phyloP scores from a whole-genome alignment of 2,888 invertebrate genomes.

The Nephrotoma guestfalica region DNA sequence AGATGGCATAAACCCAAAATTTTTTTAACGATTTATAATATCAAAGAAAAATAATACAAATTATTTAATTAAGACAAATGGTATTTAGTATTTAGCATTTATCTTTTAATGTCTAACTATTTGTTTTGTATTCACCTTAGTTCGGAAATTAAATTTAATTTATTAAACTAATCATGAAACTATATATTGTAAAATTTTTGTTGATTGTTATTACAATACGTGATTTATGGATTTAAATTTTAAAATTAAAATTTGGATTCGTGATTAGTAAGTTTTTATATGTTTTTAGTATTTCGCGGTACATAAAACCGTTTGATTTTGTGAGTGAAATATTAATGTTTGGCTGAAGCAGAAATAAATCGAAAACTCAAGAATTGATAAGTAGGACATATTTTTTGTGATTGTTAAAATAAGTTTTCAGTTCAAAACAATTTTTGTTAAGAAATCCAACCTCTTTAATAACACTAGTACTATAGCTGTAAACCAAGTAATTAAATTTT shows the following conservation, averaged over 20 bases:
- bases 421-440: too few relatives aligned
- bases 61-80: background rate
- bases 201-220: background rate
- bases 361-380: too few relatives aligned
- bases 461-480: too few relatives aligned
- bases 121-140: background rate
- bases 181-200: background rate
- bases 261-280: background rate
- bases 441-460: too few relatives aligned
- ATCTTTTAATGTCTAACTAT: background rate
- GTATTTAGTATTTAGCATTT: background rate
- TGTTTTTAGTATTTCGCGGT: background rate
- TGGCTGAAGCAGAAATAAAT: background rate
- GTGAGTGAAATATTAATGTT: background rate
- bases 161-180: background rate
- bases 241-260: background rate
- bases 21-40: background rate
- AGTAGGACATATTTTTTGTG: too few relatives aligned
- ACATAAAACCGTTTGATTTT: background rate
- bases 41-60: background rate
- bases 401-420: too few relatives aligned
- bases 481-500: too few relatives aligned
- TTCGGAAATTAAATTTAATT: background rate
- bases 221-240: background rate
- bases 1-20: background rate